phyloP scores from a whole-genome alignment of 2,888 invertebrate species.

The Ennomos fuscantarius region DNA sequence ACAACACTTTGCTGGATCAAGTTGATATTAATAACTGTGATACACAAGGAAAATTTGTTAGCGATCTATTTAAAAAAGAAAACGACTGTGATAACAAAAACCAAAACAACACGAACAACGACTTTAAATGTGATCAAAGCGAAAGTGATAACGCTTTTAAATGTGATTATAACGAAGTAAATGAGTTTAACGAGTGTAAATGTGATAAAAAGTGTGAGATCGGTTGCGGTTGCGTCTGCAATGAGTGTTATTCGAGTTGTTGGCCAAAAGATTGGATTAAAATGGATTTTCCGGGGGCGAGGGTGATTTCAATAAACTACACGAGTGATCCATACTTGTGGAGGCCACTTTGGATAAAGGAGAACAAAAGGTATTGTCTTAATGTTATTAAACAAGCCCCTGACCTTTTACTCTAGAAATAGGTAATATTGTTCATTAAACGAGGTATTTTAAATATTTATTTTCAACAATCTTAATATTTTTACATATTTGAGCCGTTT shows the following conservation, averaged over 20 bases:
- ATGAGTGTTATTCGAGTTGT: constrained; percentile 86
- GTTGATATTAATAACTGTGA: constrained; percentile 66
- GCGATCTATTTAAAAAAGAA: constrained; percentile 63
- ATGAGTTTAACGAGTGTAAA: constrained; percentile 46
- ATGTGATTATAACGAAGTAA: constrained; percentile 36
- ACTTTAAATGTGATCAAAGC: constrained; percentile 9
- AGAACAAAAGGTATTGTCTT: constrained; percentile 82
- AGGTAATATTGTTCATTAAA: too few species aligned
- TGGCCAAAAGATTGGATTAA: constrained; percentile 96
- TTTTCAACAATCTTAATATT: too few species aligned
- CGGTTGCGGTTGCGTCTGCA: constrained; percentile 75
- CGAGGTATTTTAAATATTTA: too few species aligned
- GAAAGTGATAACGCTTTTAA: constrained; percentile 22
- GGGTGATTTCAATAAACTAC: constrained; percentile 93
- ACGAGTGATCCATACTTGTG: constrained; percentile 92
- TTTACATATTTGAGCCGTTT: too few species aligned
- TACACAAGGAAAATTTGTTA: constrained; percentile 70
- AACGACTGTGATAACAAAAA: constrained; percentile 23
- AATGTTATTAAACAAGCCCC: too few species aligned
- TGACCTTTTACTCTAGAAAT: too few species aligned
- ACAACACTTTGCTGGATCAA: constrained; percentile 58
- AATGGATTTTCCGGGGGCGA: constrained; percentile 89
- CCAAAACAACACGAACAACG: constrained; percentile 4
- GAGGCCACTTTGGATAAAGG: constrained; percentile 90
- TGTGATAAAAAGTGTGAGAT: constrained; percentile 55